Evolutionary conservation across 2,888 invertebrate species (phyloP).

Genomic region (Trachelus stipa): DNA sequence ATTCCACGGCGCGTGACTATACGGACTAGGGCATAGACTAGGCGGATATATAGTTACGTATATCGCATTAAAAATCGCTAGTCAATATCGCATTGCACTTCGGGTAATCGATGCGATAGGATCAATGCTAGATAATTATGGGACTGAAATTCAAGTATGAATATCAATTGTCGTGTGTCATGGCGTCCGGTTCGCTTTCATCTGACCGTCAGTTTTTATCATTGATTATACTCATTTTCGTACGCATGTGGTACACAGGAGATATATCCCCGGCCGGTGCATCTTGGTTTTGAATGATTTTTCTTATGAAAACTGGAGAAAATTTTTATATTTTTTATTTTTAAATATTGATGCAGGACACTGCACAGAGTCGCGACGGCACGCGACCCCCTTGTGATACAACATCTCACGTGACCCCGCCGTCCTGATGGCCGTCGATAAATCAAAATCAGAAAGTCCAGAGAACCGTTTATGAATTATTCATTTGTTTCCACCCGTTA

Average conservation of each 20-base stretch:
- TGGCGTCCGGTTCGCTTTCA: background rate
- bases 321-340: background rate
- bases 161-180: background rate
- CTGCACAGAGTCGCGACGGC: background rate
- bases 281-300: background rate
- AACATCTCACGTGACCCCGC: background rate
- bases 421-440: background rate
- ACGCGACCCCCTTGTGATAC: background rate
- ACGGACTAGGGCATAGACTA: background rate
- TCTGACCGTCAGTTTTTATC: background rate
- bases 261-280: background rate
- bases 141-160: background rate
- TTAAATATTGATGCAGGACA: background rate
- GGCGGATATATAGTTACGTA: background rate
- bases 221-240: background rate
- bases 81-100: background rate
- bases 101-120: background rate
- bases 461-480: background rate
- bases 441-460: background rate
- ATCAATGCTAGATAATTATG: background rate
- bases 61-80: background rate
- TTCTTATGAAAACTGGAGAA: background rate
- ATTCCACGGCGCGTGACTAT: constrained; percentile 50
- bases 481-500: background rate
- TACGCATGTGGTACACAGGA: background rate